Conservation (phyloP, 2,888 invertebrate species). For the Acronicta psi region DNA sequence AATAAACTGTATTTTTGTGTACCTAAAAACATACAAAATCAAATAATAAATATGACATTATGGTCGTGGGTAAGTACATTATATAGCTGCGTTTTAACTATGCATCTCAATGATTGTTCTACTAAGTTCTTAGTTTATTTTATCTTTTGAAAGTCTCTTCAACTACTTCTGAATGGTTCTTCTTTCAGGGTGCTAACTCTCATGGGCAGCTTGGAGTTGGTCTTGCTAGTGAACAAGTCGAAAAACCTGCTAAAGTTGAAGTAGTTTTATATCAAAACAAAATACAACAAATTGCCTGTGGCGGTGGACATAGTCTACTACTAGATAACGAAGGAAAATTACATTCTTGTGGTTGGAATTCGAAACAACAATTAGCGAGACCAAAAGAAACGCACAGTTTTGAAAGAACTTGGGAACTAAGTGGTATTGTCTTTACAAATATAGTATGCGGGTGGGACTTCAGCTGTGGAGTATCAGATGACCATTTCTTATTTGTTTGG, state of each 20-base stretch:
- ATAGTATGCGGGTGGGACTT: constrained; percentile 95
- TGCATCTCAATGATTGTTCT: too few relatives aligned
- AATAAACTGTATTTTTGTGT: too few relatives aligned
- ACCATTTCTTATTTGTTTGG: constrained; percentile 93
- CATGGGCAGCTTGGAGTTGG: constrained; percentile 94
- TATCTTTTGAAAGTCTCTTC: too few relatives aligned
- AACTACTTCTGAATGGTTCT: background rate
- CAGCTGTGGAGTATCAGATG: constrained; percentile 92
- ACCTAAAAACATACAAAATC: constrained; percentile 6
- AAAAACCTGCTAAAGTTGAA: constrained; percentile 85
- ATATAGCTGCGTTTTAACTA: too few relatives aligned
- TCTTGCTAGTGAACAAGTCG: constrained; percentile 90
- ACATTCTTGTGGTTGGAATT: constrained; percentile 94
- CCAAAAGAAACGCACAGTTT: constrained; percentile 86
- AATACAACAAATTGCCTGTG: constrained; percentile 91
- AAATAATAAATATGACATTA: constrained; percentile 63
- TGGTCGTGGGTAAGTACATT: constrained; percentile 77
- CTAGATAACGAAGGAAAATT: constrained; percentile 91
- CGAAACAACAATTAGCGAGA: constrained; percentile 91
- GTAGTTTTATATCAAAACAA: constrained; percentile 80
- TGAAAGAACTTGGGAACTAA: constrained; percentile 89
- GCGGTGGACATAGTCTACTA: constrained; percentile 93
- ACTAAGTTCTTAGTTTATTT: too few relatives aligned
- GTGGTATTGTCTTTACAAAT: constrained; percentile 88
- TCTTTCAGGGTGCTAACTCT: constrained; percentile 94